Base-by-base conservation (phyloP, 2,113 vertebrate genomes). In the Vimba vimba region DNA sequence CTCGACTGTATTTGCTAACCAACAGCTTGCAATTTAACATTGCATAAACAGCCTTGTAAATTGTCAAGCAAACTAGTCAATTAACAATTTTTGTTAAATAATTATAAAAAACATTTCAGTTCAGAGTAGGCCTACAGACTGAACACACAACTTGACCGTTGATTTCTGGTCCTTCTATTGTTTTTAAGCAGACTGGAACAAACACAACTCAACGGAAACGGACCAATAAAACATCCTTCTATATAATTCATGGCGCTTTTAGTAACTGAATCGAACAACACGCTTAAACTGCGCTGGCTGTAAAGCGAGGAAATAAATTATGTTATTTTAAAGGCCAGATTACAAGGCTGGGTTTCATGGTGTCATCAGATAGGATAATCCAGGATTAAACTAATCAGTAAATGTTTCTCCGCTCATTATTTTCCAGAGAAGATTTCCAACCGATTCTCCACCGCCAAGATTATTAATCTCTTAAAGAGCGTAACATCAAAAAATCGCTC, bases 371-470 rank as follows among this genome's bases (percentile, higher is more conserved):
- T 93, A 88, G 93, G 94, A 95, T 96, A 94, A 95, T 94, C 92
- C 84, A 82, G 93, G 93, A 94, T 96, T 96, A 95, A 93, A 95
- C 93, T 95, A 96, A 96, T 96, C 94, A 96, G 95, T 93, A 93
- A 95, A 95, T 94, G 93, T 94, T 95, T 95, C 94, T 94, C 93
- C 85, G 88, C 92, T 95, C 95, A 91, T 95, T 96, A 95, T 95
- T 95, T 94, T 94, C 90, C 87, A 90, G 88, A 93, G 91, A 94
- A 96, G 92, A 94, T 95, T 95, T 95, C 92, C 93, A 90, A 85
- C 74, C 91, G 88, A 90, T 93, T 94, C 94, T 93, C 92, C 87
- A 12, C 92, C 47, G 86, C 91, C 39, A 81, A 92, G 91, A 95
- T 94, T 94, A 94, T 94, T 94, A 94, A 95, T 94, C 93, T 90